phyloP scores from a whole-genome alignment of 1,140 invertebrate species.

The Pararge aegeria region DNA sequence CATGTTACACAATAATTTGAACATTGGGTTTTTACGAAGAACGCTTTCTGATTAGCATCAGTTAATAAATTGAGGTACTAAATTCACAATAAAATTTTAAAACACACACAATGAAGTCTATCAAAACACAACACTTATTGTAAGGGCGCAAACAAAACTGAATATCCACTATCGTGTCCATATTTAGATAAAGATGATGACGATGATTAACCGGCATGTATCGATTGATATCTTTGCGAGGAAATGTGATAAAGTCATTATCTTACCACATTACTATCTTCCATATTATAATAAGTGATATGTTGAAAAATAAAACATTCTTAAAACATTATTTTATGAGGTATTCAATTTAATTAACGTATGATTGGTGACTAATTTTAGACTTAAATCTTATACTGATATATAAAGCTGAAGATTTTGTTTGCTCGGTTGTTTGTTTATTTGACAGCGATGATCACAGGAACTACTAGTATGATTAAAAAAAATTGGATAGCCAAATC shows the following conservation, averaged over 20 bases:
- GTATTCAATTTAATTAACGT: not conserved
- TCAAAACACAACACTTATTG: not conserved
- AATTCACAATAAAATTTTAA: too few relatives aligned
- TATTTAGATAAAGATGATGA: conserved; percentile 28
- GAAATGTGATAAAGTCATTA: conserved; percentile 40
- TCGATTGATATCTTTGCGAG: conserved; percentile 59
- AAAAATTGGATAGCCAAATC: too few relatives aligned
- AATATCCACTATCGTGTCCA: not conserved
- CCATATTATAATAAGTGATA: not conserved
- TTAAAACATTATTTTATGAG: not conserved
- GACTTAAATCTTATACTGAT: not conserved
- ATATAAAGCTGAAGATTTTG: too few relatives aligned
- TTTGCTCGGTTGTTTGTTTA: too few relatives aligned
- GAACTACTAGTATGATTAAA: too few relatives aligned
- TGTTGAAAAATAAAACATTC: not conserved
- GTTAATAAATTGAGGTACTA: too few relatives aligned
- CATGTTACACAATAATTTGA: not conserved
- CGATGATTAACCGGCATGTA: conserved; percentile 52
- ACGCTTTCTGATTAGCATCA: too few relatives aligned
- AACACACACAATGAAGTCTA: not conserved
- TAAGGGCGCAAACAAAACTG: conserved; percentile 7
- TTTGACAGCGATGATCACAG: too few relatives aligned
- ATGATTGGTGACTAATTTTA: too few relatives aligned
- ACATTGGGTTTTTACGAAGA: not conserved
- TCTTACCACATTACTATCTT: too few relatives aligned